These are phyloP conservation scores for Geodia barretti DNA, from an alignment of 37 sponge, comb jelly and placozoan genomes.

Conservation along the genomic window DNA sequence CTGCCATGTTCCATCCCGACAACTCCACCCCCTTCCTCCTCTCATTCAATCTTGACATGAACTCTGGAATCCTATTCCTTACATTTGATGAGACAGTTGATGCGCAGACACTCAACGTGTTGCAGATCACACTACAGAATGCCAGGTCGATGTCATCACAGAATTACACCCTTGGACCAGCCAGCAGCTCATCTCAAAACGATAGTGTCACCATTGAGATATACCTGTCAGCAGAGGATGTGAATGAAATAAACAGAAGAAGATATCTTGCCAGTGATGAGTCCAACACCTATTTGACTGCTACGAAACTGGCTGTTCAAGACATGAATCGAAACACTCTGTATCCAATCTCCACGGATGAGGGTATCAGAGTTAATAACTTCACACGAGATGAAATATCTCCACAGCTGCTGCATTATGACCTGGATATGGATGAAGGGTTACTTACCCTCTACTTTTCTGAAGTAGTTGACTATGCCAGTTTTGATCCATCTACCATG, in stretches of 20 bases:
- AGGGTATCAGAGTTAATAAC: slow-evolving; percentile 46
- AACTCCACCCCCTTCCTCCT: slow-evolving; percentile 55
- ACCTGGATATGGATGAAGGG: slow-evolving; percentile 64
- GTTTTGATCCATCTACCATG: slow-evolving; percentile 54
- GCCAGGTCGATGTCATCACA: slow-evolving; percentile 1
- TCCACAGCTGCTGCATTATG: slow-evolving; percentile 58
- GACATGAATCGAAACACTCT: slow-evolving; percentile 82
- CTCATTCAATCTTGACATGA: slow-evolving; percentile 73
- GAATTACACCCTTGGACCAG: slow-evolving; percentile 27
- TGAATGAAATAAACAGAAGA: slow-evolving; percentile 75
- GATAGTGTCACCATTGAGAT: slow-evolving; percentile 59
- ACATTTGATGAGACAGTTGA: slow-evolving; percentile 84
- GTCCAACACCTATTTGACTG: slow-evolving; percentile 49
- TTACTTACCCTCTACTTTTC: slow-evolving; percentile 65
- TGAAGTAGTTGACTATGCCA: slow-evolving; percentile 69
- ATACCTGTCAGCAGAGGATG: slow-evolving; percentile 58
- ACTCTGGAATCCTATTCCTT: slow-evolving; percentile 53
- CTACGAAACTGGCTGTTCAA: slow-evolving; percentile 39
- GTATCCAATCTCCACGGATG: slow-evolving; percentile 16
- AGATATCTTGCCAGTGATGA: slow-evolving; percentile 43
- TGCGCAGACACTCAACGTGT: slow-evolving; percentile 39
- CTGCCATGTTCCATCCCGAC: slow-evolving; percentile 48
- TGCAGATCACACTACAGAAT: slow-evolving; percentile 60
- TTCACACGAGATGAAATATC: slow-evolving; percentile 69
- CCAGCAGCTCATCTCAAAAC: slow-evolving; percentile 18